phyloP scores from a whole-genome alignment of 2,797 vertebrate genomes.

The Chloroceryle amazona region DNA sequence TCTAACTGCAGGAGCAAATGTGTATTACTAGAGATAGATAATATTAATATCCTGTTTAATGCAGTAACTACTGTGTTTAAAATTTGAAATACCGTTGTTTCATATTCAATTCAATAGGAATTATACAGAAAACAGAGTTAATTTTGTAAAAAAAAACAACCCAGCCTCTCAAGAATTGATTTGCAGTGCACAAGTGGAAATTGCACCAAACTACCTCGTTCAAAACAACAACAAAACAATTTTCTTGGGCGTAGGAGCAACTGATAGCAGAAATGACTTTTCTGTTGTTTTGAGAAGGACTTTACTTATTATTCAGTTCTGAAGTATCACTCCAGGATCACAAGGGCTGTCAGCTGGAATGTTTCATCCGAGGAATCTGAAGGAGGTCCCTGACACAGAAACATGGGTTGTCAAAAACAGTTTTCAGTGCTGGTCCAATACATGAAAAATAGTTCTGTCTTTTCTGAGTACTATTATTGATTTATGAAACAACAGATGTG shows the following conservation, averaged over 20 bases:
- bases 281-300: background rate
- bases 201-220: background rate
- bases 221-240: background rate
- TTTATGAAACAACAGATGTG: conserved; percentile 38
- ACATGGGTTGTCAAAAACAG: background rate
- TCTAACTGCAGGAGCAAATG: background rate
- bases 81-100: background rate
- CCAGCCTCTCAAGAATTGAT: background rate
- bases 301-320: background rate
- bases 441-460: background rate
- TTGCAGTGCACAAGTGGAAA: background rate
- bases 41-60: background rate
- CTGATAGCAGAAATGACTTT: background rate
- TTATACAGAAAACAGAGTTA: background rate
- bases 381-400: conserved; percentile 26
- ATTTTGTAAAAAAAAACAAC: fast-evolving
- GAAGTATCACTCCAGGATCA: background rate
- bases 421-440: background rate
- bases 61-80: background rate
- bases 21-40: background rate
- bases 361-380: background rate
- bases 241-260: background rate
- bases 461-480: conserved; percentile 30
- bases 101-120: background rate
- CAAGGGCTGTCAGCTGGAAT: background rate